Evolutionary conservation across 2,113 vertebrate species (phyloP).

Genomic region (Petroica traversi): DNA sequence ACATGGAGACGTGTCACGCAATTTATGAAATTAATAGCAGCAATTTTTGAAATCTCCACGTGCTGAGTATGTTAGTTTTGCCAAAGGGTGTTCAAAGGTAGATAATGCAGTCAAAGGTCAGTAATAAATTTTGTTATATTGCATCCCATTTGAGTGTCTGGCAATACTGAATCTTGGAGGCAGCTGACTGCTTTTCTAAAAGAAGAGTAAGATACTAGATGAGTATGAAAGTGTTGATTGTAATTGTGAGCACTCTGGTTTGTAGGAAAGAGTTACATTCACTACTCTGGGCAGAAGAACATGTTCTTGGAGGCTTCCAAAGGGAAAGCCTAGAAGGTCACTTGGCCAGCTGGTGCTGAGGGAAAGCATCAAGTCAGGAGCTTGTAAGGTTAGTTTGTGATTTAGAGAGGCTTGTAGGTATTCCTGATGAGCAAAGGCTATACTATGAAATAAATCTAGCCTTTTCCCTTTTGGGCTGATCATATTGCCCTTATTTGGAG

Average conservation of each 20-base stretch:
- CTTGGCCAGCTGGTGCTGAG: background rate
- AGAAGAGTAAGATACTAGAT: background rate
- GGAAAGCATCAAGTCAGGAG: background rate
- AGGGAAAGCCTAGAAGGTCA: background rate
- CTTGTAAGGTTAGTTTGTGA: background rate
- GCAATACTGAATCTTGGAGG: background rate
- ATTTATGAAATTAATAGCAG: background rate
- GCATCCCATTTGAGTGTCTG: background rate
- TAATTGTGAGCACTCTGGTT: background rate
- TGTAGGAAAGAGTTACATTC: background rate
- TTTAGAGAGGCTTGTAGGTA: background rate
- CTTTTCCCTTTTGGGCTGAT: background rate
- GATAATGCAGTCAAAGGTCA: background rate
- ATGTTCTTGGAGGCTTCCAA: background rate
- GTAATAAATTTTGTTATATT: background rate
- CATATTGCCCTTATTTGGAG: background rate
- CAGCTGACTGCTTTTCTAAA: background rate
- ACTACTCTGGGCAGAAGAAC: background rate
- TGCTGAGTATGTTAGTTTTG: background rate
- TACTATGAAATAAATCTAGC: background rate
- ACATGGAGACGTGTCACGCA: background rate
- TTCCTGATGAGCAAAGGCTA: background rate
- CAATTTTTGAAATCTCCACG: background rate
- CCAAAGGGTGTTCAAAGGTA: background rate
- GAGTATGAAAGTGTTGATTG: background rate